phyloP scores from a whole-genome alignment of 1,140 invertebrate species.

The Drosophila nigromelanica region DNA sequence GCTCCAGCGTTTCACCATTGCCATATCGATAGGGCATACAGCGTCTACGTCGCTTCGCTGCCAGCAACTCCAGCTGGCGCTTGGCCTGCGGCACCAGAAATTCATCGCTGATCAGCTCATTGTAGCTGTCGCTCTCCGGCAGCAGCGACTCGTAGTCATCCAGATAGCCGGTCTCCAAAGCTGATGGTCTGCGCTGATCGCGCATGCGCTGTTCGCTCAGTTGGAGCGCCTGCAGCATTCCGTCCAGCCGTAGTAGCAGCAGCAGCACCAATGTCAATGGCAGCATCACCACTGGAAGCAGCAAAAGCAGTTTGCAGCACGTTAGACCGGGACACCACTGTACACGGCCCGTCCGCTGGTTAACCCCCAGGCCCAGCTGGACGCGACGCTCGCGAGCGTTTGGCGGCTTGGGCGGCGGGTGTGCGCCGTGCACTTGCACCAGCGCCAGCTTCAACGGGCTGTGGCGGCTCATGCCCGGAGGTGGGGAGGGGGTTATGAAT shows the following conservation, averaged over 20 bases:
- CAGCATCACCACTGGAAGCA: slow-evolving; percentile 82
- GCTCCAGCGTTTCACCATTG: slow-evolving; percentile 65
- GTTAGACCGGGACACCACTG: slow-evolving; percentile 82
- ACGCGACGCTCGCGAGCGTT: slow-evolving; percentile 29
- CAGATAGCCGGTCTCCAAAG: slow-evolving; percentile 33
- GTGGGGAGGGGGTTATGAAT: slow-evolving; percentile 2
- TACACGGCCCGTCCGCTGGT: slow-evolving; percentile 77
- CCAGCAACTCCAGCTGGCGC: slow-evolving; percentile 16
- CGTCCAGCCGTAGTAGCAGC: slow-evolving; percentile 75
- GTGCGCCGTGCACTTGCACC: slow-evolving; percentile 61
- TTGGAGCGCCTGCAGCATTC: slow-evolving; percentile 73
- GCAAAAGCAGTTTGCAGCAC: slow-evolving; percentile 76
- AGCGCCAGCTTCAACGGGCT: slow-evolving; percentile 62
- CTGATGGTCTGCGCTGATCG: slow-evolving; percentile 31
- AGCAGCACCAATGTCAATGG: slow-evolving; percentile 77
- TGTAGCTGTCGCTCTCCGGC: slow-evolving; percentile 58
- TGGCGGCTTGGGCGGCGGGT: neutral
- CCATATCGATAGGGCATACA: slow-evolving; percentile 71
- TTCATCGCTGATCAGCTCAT: slow-evolving; percentile 69
- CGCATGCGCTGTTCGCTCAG: slow-evolving; percentile 49
- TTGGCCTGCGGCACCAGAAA: slow-evolving; percentile 55
- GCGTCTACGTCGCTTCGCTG: slow-evolving; percentile 46
- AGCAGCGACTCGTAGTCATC: slow-evolving; percentile 55
- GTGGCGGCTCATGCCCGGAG: slow-evolving; percentile 60
- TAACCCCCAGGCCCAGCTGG: slow-evolving; percentile 71